Evolutionary conservation across 2,113 vertebrate species (phyloP), one percentile per base, ranked within the genome.

Genomic region (Polyodon spathula): DNA sequence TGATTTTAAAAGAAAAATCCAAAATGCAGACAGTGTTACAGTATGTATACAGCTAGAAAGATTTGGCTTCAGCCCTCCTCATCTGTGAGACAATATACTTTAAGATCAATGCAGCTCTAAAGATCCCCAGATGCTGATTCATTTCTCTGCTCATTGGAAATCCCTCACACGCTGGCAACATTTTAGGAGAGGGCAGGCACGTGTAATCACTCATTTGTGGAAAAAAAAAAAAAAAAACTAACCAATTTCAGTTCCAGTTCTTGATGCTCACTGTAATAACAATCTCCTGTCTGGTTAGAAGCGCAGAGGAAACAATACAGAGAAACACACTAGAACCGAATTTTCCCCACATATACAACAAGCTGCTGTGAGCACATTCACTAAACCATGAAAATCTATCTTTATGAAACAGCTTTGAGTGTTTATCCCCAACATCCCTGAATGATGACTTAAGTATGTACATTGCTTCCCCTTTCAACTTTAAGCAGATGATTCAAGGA

Each of bases 81-180:
- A 79, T 82, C 84, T 78, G 78, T 81, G 77, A 80, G 81, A 77
- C 85, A 85, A 84, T 70, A 63, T 74, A 72, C 76, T 75, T 81
- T 73, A 81, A 68, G 4, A 79, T 66, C 84, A 81, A 78, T 70
- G 76, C 78, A 67, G 76, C 77, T 75, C 78, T 79, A 66, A 78
- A 78, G 73, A 79, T 84, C 76, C 80, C 80, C 84, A 78, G 80
- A 78, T 78, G 82, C 84, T 11, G 77, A 79, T 78, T 88, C 81
- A 78, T 76, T 80, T 77, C 84, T 80, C 59, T 81, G 81, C 84
- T 88, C 83, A 82, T 75, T 88, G 87, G 87, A 88, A 90, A 88
- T 86, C 88, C 86, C 84, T 84, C 79, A 84, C 81, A 86, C 70
- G 76, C 84, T 84, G 81, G 81, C 85, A 87, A 82, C 83, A 84